Evolutionary conservation across 2,113 vertebrate genomes (phyloP).

Genomic region (Oreocharis arfaki): DNA sequence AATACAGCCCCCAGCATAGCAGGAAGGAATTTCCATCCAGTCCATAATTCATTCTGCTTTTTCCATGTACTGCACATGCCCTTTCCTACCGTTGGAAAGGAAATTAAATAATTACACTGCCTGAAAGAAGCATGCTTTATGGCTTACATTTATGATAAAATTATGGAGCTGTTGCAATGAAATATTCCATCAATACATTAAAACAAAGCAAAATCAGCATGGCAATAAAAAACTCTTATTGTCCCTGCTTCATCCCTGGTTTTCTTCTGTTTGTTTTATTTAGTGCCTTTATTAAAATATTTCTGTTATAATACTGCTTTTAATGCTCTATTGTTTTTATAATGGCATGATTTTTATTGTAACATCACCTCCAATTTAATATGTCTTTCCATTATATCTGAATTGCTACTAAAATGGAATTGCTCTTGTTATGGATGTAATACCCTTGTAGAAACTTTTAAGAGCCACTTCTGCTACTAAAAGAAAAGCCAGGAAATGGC

Average conservation of each 20-base stretch:
- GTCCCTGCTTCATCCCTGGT: not conserved
- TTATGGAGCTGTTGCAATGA: conserved; percentile 25
- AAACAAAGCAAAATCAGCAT: conserved; percentile 9
- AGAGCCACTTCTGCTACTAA: conserved; percentile 3
- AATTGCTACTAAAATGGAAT: conserved; percentile 61
- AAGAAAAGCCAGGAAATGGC: not conserved
- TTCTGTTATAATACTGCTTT: not conserved
- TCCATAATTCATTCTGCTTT: not conserved
- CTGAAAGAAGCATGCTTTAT: not conserved
- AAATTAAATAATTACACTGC: conserved; percentile 28
- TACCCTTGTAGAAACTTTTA: conserved; percentile 39
- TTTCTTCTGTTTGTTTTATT: conserved; percentile 14
- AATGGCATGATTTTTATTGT: conserved; percentile 52
- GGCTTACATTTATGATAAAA: not conserved
- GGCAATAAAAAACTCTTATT: not conserved
- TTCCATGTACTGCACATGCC: not conserved
- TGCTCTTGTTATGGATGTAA: conserved; percentile 35
- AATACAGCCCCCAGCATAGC: not conserved
- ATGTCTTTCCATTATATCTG: conserved; percentile 33
- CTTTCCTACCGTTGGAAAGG: not conserved
- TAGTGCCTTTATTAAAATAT: not conserved
- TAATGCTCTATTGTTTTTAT: conserved; percentile 44
- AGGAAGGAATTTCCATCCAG: not conserved
- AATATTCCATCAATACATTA: conserved; percentile 22
- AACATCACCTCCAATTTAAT: conserved; percentile 52